Evolutionary conservation across 37 sponge, comb jelly and placozoan species (phyloP).

Genomic region (Spongilla lacustris): DNA sequence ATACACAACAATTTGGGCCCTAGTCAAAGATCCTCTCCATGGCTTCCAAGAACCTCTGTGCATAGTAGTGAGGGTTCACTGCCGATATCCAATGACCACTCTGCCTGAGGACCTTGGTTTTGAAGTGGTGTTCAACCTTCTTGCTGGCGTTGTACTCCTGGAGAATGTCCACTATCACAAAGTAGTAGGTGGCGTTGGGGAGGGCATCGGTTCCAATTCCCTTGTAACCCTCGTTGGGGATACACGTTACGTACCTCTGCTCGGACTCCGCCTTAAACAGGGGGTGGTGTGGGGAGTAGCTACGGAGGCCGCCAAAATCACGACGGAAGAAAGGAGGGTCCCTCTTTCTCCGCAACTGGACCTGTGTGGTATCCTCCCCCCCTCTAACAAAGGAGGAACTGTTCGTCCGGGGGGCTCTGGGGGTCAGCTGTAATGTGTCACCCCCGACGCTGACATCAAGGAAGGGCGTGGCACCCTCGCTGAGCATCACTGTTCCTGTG

Average conservation of each 20-base stretch:
- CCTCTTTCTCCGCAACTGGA: not conserved
- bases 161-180: conserved; percentile 92
- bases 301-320: conserved; percentile 73
- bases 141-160: conserved; percentile 85
- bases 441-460: not conserved
- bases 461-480: not conserved
- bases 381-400: not conserved
- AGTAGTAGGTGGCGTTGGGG: conserved; percentile 69
- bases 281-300: conserved; percentile 55
- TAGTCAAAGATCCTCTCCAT: conserved; percentile 63
- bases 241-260: not conserved
- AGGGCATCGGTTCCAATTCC: not conserved
- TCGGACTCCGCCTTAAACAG: not conserved
- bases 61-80: conserved; percentile 69
- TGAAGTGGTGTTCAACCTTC: conserved; percentile 72
- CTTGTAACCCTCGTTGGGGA: not conserved
- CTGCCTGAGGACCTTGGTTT: conserved; percentile 62
- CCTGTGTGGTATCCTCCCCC: not conserved
- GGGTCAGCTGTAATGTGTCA: not conserved
- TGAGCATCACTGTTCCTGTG: not conserved
- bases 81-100: conserved; percentile 71
- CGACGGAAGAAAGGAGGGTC: conserved; percentile 64
- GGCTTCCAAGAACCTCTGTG: conserved; percentile 54
- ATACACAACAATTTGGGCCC: not conserved
- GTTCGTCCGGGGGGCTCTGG: not conserved